Base-by-base conservation (phyloP, 2,113 vertebrate genomes). In the Balaeniceps rex region DNA sequence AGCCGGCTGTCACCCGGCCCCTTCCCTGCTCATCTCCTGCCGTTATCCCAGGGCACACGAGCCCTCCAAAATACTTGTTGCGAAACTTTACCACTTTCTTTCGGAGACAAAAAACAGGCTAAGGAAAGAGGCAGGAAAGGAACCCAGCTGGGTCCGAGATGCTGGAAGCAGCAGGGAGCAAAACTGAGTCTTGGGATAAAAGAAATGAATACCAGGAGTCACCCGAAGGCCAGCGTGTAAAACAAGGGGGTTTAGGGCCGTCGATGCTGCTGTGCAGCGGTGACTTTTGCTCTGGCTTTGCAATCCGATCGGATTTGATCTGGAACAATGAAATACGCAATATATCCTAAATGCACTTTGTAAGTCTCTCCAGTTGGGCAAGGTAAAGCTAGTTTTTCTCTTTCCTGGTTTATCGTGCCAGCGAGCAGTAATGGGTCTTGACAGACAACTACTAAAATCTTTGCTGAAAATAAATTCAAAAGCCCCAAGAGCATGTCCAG, bases 401-500 rank as follows among this genome's bases (percentile, higher is more conserved):
- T 64, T 52, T 14, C 21, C 11, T 29, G 9, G 10, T 38, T 77
- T 38, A 26, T 64, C 10, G 6, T 47, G 13, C 33, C 81, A n/a
- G 72, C 5, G 18, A 83, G 34, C 54, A 51, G 22, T 14, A 74
- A 64, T 2, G 11, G 10, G 5, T 47, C 70, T 79, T 19, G 47
- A 64, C 15, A 64, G 40, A 88, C 79, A 87, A 25, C 63, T 17
- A 13, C 24, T 38, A 33, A 83, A 68, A 58, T 12, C 36, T 65
- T 64, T 42, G 23, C 31, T 64, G 34, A 28, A 74, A 92, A 51
- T 21, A 57, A 81, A 55, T 58, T 15, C 34, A 33, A 60, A 75
- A 90, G 9, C 44, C 44, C 54, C n/a, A 34, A 28, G 29, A 26
- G 61, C 24, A 28, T 0, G 0, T 12, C 31, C 25, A 58, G 69